Evolutionary conservation across 2,888 invertebrate species (phyloP).

Genomic region (Megamerina dolium): DNA sequence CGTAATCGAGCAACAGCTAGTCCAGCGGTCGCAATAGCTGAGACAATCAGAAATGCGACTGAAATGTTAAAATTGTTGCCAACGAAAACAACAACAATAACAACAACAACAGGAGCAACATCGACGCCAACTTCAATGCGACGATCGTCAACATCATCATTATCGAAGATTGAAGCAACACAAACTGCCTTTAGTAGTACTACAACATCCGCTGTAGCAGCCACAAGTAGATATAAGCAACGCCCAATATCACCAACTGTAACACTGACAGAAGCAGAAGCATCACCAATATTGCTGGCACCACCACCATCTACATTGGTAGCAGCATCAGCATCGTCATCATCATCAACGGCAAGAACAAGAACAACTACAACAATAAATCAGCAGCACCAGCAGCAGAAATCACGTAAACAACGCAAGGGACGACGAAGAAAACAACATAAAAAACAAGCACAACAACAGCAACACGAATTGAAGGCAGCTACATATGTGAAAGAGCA

Average conservation of each 20-base stretch:
- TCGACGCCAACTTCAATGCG: slow-evolving; percentile 13
- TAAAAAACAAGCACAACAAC: slow-evolving; percentile 18
- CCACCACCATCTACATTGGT: neutral
- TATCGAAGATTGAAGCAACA: slow-evolving; percentile 23
- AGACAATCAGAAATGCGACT: slow-evolving; percentile 20
- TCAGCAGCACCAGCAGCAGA: slow-evolving; percentile 1
- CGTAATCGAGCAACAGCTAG: slow-evolving; percentile 26
- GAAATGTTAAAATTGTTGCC: slow-evolving; percentile 6
- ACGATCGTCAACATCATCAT: slow-evolving; percentile 15
- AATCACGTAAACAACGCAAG: neutral
- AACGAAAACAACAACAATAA: slow-evolving; percentile 19
- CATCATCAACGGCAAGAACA: neutral
- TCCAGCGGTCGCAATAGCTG: slow-evolving; percentile 25
- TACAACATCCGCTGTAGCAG: slow-evolving; percentile 14
- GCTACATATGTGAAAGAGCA: neutral
- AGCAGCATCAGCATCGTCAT: slow-evolving; percentile 1
- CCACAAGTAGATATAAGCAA: slow-evolving; percentile 9
- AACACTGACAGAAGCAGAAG: slow-evolving; percentile 19
- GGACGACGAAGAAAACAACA: neutral
- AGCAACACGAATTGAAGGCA: slow-evolving; percentile 5
- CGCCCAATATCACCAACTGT: slow-evolving; percentile 12
- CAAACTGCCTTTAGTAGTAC: slow-evolving; percentile 9
- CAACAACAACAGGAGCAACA: slow-evolving; percentile 13
- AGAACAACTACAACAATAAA: neutral
- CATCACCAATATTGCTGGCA: neutral